Conservation (phyloP, 1,140 invertebrate species). For the Hylaeus anthracinus region DNA sequence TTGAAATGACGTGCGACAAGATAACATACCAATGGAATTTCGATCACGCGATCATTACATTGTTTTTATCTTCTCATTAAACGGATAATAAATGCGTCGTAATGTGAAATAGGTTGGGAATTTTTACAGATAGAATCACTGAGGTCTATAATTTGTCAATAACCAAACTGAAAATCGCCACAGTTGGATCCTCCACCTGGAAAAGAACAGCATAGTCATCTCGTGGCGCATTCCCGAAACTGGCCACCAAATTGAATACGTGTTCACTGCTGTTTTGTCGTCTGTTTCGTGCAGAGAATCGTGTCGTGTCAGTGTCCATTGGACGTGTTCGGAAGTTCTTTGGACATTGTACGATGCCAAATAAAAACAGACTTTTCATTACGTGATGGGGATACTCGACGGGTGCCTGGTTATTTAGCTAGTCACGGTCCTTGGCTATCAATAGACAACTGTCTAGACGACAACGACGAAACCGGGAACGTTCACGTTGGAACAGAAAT, state of each 20-base stretch:
- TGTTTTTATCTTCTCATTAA: too few relatives aligned
- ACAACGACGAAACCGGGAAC: neutral
- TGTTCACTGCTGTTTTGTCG: slow-evolving; percentile 49
- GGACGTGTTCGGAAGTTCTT: neutral
- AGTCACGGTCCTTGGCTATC: slow-evolving; percentile 15
- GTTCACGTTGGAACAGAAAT: neutral
- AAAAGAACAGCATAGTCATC: slow-evolving; percentile 17
- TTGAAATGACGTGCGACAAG: too few relatives aligned
- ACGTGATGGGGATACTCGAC: slow-evolving; percentile 8
- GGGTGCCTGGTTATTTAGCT: neutral
- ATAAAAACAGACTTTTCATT: neutral
- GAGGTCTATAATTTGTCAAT: too few relatives aligned
- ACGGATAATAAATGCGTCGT: too few relatives aligned
- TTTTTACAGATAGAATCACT: too few relatives aligned
- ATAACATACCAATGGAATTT: too few relatives aligned
- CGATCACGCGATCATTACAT: too few relatives aligned
- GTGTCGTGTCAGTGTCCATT: neutral
- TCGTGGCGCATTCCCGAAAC: neutral
- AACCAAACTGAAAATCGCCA: neutral
- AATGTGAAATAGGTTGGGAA: too few relatives aligned
- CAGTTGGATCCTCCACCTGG: neutral
- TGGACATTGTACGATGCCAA: neutral
- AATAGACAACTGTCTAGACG: slow-evolving; percentile 5
- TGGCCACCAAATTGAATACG: slow-evolving; percentile 31
- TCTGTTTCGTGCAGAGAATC: slow-evolving; percentile 13